These are phyloP conservation scores for Desmophyllum pertusum DNA, from an alignment of 92 coral and sea anemone species.

Conservation along the genomic window DNA sequence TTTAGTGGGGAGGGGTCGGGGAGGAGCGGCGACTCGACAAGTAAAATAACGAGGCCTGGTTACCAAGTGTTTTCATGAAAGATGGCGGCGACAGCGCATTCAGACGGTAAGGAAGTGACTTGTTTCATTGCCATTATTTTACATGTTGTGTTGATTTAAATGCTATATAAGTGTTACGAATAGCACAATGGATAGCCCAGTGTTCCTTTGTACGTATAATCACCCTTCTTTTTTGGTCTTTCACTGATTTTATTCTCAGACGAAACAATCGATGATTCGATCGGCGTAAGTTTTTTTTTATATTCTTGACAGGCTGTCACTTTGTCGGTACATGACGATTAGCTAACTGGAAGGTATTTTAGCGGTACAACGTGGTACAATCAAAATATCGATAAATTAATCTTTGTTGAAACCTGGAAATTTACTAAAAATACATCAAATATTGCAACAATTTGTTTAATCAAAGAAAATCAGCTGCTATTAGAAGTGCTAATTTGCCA, in stretches of 20 bases:
- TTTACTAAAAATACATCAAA: no score
- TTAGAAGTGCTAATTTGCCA: no score
- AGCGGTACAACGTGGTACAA: no score
- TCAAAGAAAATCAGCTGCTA: no score
- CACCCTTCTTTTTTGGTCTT: not conserved
- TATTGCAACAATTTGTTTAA: no score
- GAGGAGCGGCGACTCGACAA: no score
- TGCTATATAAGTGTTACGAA: conserved; percentile 38
- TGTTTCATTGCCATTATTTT: conserved; percentile 13
- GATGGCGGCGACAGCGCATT: not conserved
- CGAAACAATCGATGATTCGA: not conserved
- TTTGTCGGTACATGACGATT: no score
- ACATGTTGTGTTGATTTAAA: conserved; percentile 48
- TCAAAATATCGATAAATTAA: no score
- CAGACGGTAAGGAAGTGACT: conserved; percentile 5
- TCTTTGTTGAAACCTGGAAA: no score
- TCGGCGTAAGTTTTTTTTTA: not conserved
- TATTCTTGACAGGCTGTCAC: not conserved
- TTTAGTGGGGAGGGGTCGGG: not conserved
- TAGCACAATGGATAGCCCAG: conserved; percentile 10
- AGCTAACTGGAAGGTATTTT: no score
- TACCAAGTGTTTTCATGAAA: not conserved
- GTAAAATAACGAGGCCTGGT: not conserved
- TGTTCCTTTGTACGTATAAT: not conserved
- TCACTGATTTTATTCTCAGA: not conserved